phyloP scores from a whole-genome alignment of 1,140 invertebrate species.

The Drosophila parvula region DNA sequence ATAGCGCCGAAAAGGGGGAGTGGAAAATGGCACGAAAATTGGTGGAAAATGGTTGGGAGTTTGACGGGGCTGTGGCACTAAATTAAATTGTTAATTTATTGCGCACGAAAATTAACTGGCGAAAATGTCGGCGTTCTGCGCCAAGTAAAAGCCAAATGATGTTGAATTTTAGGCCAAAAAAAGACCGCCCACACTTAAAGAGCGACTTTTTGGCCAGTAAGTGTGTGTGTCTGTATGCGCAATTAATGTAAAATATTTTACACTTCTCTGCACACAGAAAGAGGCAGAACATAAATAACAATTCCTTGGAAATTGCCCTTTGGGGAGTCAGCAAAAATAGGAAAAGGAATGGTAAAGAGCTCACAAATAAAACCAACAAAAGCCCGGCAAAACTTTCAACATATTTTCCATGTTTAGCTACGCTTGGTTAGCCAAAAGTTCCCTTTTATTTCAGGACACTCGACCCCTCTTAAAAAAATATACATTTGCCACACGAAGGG shows the following conservation, averaged over 20 bases:
- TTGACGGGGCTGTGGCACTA: constrained; percentile 53
- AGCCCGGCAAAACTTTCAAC: constrained; percentile 39
- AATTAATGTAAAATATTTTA: constrained; percentile 79
- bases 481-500: constrained; percentile 3
- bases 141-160: constrained; percentile 29
- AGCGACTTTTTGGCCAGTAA: constrained; percentile 27
- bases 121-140: constrained; percentile 35
- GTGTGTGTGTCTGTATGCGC: constrained; percentile 35
- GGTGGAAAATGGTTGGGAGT: neutral
- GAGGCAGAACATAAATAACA: constrained; percentile 65
- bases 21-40: constrained; percentile 8
- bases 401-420: constrained; percentile 45
- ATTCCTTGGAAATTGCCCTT: constrained; percentile 59
- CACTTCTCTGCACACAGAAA: constrained; percentile 55
- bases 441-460: neutral
- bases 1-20: constrained; percentile 26
- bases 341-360: constrained; percentile 1
- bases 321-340: constrained; percentile 28
- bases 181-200: constrained; percentile 29
- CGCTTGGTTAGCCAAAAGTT: constrained; percentile 29
- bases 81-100: constrained; percentile 83
- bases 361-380: constrained; percentile 55
- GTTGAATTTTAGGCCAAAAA: constrained; percentile 12
- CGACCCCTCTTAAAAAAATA: constrained; percentile 5
- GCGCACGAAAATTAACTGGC: constrained; percentile 75